Conservation (phyloP, 2,113 vertebrate species). For the Solenodon paradoxus region DNA sequence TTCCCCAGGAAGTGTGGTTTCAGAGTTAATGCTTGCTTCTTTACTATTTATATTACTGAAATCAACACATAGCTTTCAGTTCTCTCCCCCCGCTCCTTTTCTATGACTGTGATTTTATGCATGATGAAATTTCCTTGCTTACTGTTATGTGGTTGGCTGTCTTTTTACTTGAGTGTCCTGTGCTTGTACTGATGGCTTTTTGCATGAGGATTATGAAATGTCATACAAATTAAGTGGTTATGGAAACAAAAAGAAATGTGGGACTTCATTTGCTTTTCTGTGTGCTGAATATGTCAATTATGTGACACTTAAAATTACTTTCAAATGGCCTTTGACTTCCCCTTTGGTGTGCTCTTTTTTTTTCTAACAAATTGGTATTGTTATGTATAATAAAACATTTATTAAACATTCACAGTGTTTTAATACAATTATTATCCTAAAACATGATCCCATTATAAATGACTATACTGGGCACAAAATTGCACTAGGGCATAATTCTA, state of each 20-base stretch:
- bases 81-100: constrained; percentile 66
- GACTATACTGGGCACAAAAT: constrained; percentile 57
- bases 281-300: constrained; percentile 78
- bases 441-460: constrained; percentile 63
- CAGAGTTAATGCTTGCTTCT: constrained; percentile 80
- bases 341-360: constrained; percentile 77
- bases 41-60: constrained; percentile 73
- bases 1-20: constrained; percentile 62
- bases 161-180: constrained; percentile 78
- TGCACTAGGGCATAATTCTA: constrained; percentile 31
- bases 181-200: constrained; percentile 83
- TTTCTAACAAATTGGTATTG: constrained; percentile 59
- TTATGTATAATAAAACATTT: constrained; percentile 64
- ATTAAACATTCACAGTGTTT: constrained; percentile 66
- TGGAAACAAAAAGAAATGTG: constrained; percentile 75
- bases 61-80: constrained; percentile 75
- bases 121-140: constrained; percentile 83
- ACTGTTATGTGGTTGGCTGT: constrained; percentile 81
- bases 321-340: constrained; percentile 81
- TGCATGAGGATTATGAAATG: constrained; percentile 86
- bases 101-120: constrained; percentile 82
- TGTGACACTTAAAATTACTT: constrained; percentile 79
- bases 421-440: constrained; percentile 66
- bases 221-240: constrained; percentile 79
- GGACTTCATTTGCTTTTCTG: constrained; percentile 79